Evolutionary conservation across 2,113 vertebrate genomes (phyloP).

Genomic region (Pteropus alecto): DNA sequence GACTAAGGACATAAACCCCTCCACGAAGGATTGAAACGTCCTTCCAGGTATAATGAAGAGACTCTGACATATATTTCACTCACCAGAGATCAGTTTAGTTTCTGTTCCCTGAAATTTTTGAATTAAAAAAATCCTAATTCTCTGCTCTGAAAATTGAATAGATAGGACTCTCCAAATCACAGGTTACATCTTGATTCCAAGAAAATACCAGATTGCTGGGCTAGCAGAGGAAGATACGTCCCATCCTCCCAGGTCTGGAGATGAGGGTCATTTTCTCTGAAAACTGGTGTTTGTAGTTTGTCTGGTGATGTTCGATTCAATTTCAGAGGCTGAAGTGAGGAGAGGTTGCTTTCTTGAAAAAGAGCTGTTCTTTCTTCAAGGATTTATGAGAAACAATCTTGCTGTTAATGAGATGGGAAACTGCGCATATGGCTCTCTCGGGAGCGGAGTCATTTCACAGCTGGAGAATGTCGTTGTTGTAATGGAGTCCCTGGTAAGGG

Average conservation of each 20-base stretch:
- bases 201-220: not conserved
- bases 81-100: not conserved
- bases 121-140: not conserved
- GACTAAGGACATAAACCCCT: not conserved
- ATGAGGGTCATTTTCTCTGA: not conserved
- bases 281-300: not conserved
- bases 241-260: not conserved
- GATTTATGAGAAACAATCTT: not conserved
- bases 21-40: not conserved
- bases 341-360: not conserved
- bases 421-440: not conserved
- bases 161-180: not conserved
- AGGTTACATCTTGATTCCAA: not conserved
- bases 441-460: conserved; percentile 14
- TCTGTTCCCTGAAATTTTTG: not conserved
- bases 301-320: not conserved
- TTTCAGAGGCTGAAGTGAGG: not conserved
- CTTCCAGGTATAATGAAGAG: not conserved
- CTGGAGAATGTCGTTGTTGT: not conserved
- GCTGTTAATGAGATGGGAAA: conserved; percentile 45
- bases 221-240: not conserved
- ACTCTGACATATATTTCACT: not conserved
- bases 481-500: not conserved
- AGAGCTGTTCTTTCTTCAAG: conserved; percentile 11
- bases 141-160: not conserved